Evolutionary conservation across 2,113 vertebrate genomes (phyloP).

Genomic region (Cryptotis parvus): DNA sequence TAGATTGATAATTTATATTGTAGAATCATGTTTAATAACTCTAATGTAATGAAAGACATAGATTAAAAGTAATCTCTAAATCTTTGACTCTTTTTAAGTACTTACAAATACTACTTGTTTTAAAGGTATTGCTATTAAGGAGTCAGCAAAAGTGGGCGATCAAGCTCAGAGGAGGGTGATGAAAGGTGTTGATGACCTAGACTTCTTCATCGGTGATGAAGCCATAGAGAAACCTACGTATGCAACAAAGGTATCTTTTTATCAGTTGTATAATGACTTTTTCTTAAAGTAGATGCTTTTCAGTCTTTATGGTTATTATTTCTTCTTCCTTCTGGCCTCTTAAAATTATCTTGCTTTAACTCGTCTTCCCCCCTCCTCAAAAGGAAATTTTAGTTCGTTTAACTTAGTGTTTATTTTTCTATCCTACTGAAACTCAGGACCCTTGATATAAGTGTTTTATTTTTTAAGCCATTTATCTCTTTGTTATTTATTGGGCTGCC

Average conservation of each 20-base stretch:
- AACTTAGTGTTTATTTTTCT: conserved; percentile 27
- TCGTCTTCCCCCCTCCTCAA: not conserved
- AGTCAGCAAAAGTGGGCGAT: conserved; percentile 98
- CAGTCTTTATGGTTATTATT: not conserved
- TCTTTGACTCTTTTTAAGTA: conserved; percentile 53
- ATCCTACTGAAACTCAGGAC: not conserved
- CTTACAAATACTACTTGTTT: conserved; percentile 73
- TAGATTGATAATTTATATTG: not conserved
- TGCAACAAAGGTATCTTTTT: conserved; percentile 94
- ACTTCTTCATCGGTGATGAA: conserved; percentile 99
- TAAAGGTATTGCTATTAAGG: conserved; percentile 98
- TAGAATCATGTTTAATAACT: conserved; percentile 49
- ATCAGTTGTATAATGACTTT: not conserved
- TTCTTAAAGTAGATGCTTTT: not conserved
- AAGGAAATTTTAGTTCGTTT: not conserved
- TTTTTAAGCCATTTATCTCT: not conserved
- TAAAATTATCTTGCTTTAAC: not conserved
- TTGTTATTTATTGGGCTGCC: not conserved
- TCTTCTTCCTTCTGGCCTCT: not conserved
- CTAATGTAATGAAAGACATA: conserved; percentile 1
- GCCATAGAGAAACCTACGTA: conserved; percentile 98
- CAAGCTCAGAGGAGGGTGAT: conserved; percentile 98
- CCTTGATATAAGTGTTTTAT: not conserved
- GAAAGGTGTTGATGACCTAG: conserved; percentile 99
- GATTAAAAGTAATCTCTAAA: conserved; percentile 15